A percentile compares a stretch with the other conserved stretches of the same genome.
These are phyloP conservation scores for Heterodera carotae DNA, from an alignment of 1,140 invertebrate genomes.

Conservation along the genomic window DNA sequence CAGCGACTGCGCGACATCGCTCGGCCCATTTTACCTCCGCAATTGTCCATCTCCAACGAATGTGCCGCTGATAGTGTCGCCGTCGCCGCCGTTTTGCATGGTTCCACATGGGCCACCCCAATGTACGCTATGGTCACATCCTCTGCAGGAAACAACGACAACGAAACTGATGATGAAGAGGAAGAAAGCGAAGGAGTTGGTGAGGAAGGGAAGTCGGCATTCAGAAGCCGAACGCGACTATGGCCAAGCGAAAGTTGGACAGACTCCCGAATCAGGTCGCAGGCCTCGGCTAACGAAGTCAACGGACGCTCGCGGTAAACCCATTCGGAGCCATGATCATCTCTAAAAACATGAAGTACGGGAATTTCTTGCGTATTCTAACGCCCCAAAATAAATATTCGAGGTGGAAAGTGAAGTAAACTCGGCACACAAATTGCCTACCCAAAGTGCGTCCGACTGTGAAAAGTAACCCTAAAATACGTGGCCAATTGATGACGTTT, in stretches of 20 bases:
- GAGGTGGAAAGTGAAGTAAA: too few relatives aligned
- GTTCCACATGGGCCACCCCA: constrained; percentile 55
- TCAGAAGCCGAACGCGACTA: constrained; percentile 53
- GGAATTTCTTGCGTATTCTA: too few relatives aligned
- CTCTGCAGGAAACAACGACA: constrained; percentile 62
- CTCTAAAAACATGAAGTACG: constrained; percentile 69
- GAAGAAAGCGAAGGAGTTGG: background rate
- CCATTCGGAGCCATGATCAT: constrained; percentile 85
- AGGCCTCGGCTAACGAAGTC: constrained; percentile 87
- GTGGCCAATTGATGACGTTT: constrained; percentile 79
- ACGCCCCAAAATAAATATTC: too few relatives aligned
- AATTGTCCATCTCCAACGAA: background rate
- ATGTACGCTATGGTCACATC: constrained; percentile 71
- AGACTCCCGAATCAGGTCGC: constrained; percentile 73
- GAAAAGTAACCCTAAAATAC: constrained; percentile 84
- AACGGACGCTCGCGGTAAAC: constrained; percentile 94
- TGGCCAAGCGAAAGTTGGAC: constrained; percentile 45
- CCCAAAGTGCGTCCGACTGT: constrained; percentile 71
- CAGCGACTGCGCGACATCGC: background rate
- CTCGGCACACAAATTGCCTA: too few relatives aligned
- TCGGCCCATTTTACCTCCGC: background rate
- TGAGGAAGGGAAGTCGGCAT: constrained; percentile 2
- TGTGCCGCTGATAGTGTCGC: too few relatives aligned
- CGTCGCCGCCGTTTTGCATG: constrained; percentile 18
- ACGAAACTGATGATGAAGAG: too few relatives aligned